Evolutionary conservation across 2,888 invertebrate genomes (phyloP), one percentile per base, ranked within the genome.

Genomic region (Ichneumoninae sp.): DNA sequence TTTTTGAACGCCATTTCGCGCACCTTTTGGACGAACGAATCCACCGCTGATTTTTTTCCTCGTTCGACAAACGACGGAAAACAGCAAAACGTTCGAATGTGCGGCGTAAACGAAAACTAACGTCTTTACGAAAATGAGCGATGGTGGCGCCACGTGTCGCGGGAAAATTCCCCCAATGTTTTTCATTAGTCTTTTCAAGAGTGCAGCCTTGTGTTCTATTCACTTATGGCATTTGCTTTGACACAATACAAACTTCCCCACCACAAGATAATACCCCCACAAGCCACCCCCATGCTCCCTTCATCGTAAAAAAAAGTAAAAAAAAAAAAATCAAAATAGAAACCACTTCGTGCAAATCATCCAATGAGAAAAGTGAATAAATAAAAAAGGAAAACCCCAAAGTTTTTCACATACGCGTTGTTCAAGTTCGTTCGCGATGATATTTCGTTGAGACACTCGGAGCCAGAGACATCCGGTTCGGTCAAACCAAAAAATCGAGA

Each of bases 151-250:
- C 83, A 87, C 88, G 87, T 87, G 87, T 88, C 88, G 80, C 89
- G 89, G 89, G 89, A 89, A 85, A 47, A 19, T 47, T 89, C 89
- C 91, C 79, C 70, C 73, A 80, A 73, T 82, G 80, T 89, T 89
- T 88, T 92, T 90, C 70, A 90, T 91, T 92, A 90, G 88, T 92
- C 90, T 92, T 92, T 88, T 88, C 85, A 91, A 91, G 90, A 92
- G 91, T 93, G 91, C 92, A 93, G 90, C 92, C 90, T 93, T 94
- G 90, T 90, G 93, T 94, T 94, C 89, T 89, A 83, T 93, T 94
- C 93, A 93, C 93, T 94, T 94, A 93, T 90, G 89, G 90, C 90
- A 91, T 94, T 84, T 93, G 91, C 91, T 94, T 93, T 90, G 87
- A 92, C 93, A 93, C 93, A 93, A 93, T 93, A 93, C 93, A 92